phyloP scores from a whole-genome alignment of 1,140 invertebrate species.

The Lordiphosa collinella region DNA sequence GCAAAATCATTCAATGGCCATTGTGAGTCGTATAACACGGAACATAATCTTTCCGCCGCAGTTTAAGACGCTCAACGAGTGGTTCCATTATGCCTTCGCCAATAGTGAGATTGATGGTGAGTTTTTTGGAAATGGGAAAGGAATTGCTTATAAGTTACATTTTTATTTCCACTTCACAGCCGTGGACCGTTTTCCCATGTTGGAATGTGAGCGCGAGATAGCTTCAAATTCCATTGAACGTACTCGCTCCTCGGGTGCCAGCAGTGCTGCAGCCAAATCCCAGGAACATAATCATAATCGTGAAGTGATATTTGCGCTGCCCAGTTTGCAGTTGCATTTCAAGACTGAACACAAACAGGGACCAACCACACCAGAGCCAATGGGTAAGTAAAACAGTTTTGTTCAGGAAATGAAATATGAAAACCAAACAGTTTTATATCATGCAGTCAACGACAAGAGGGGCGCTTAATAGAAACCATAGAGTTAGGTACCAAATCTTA shows the following conservation, averaged over 20 bases:
- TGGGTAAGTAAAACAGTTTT: constrained; percentile 83
- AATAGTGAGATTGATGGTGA: constrained; percentile 95
- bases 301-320: constrained; percentile 97
- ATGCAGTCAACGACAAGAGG: too few species aligned
- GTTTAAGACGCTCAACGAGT: constrained; percentile 95
- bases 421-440: background rate
- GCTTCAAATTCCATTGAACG: constrained; percentile 81
- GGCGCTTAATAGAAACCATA: too few species aligned
- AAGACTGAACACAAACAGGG: constrained; percentile 95
- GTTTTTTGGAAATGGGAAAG: too few species aligned
- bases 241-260: constrained; percentile 70
- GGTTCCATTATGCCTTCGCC: constrained; percentile 98
- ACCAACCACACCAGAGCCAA: constrained; percentile 85
- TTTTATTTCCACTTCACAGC: constrained; percentile 81
- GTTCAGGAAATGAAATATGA: too few species aligned
- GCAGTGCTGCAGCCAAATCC: constrained; percentile 82
- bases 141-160: background rate
- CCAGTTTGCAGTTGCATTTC: constrained; percentile 93
- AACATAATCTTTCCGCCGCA: constrained; percentile 96
- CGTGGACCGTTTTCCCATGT: constrained; percentile 92
- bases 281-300: constrained; percentile 93
- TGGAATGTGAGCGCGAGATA: constrained; percentile 85
- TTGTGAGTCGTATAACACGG: constrained; percentile 93
- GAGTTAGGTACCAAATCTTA: too few species aligned
- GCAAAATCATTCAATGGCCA: constrained; percentile 92